Evolutionary conservation across 2,797 vertebrate species (phyloP).

Genomic region (Hephaestus fuliginosus): DNA sequence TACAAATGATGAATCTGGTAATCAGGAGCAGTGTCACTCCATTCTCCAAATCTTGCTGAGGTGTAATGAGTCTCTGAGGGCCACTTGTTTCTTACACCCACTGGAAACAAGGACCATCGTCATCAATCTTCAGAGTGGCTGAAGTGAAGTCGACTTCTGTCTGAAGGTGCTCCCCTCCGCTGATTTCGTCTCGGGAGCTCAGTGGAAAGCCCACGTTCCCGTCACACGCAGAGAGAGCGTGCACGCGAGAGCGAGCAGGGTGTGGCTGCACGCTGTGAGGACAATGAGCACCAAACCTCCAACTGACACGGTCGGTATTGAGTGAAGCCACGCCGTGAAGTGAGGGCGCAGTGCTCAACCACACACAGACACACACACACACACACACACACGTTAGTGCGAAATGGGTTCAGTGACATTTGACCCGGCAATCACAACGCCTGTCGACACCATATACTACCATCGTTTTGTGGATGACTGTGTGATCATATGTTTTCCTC

Average conservation of each 20-base stretch:
- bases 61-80: slow-evolving; percentile 77
- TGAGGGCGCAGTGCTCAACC: slow-evolving; percentile 31
- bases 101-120: slow-evolving; percentile 66
- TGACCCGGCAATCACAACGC: slow-evolving; percentile 63
- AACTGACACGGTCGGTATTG: slow-evolving; percentile 49
- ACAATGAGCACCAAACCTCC: slow-evolving; percentile 68
- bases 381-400: slow-evolving; percentile 37
- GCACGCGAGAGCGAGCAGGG: slow-evolving; percentile 18
- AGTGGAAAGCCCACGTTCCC: slow-evolving; percentile 38
- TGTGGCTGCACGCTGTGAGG: slow-evolving; percentile 50
- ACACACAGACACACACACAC: slow-evolving; percentile 37
- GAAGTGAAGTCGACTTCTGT: slow-evolving; percentile 66
- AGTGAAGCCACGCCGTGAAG: slow-evolving; percentile 53
- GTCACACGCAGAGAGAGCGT: slow-evolving; percentile 25
- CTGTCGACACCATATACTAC: slow-evolving; percentile 64
- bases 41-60: slow-evolving; percentile 67
- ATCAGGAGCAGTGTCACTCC: slow-evolving; percentile 65
- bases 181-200: slow-evolving; percentile 57
- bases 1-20: slow-evolving; percentile 73
- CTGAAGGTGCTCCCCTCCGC: slow-evolving; percentile 60
- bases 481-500: slow-evolving; percentile 78
- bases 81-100: slow-evolving; percentile 74
- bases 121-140: slow-evolving; percentile 76
- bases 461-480: slow-evolving; percentile 68
- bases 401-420: slow-evolving; percentile 76